A percentile compares a stretch with the other conserved stretches of the same genome.
Evolutionary conservation across 2,888 invertebrate genomes (phyloP).

Genomic region (Torymus auratus): DNA sequence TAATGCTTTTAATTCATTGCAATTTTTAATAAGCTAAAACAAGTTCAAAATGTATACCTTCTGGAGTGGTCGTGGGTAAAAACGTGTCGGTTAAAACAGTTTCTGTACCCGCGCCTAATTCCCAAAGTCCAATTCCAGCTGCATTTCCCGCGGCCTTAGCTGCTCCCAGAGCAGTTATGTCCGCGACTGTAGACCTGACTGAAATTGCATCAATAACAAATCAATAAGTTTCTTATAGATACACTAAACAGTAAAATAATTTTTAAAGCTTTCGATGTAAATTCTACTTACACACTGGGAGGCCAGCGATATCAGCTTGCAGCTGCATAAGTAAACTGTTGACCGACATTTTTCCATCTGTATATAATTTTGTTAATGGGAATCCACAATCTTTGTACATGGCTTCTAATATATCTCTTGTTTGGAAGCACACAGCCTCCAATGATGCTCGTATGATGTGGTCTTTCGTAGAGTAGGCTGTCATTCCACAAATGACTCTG

Average conservation of each 20-base stretch:
- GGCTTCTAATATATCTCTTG: constrained; percentile 94
- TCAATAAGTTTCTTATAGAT: too few relatives aligned
- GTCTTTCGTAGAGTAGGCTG: constrained; percentile 93
- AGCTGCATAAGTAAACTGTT: constrained; percentile 96
- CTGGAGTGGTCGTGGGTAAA: constrained; percentile 87
- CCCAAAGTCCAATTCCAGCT: constrained; percentile 84
- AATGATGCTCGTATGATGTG: constrained; percentile 96
- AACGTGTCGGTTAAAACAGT: constrained; percentile 86
- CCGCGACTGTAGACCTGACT: constrained; percentile 90
- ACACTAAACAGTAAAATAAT: too few relatives aligned
- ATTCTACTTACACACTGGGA: constrained; percentile 87
- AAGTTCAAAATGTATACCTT: constrained; percentile 78
- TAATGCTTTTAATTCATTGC: neutral
- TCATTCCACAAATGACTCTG: constrained; percentile 94
- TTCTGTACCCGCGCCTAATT: constrained; percentile 80
- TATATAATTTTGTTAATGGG: constrained; percentile 88
- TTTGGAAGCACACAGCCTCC: constrained; percentile 98
- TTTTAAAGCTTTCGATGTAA: too few relatives aligned
- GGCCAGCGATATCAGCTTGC: constrained; percentile 95
- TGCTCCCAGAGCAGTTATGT: constrained; percentile 95
- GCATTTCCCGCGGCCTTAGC: constrained; percentile 94
- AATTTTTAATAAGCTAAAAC: neutral
- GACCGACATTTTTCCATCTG: constrained; percentile 95
- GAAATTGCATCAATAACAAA: constrained; percentile 42
- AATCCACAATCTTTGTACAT: constrained; percentile 95